Evolutionary conservation across 2,113 vertebrate species (phyloP), one percentile per base, ranked within the genome.

Genomic region (Rhea pennata): DNA sequence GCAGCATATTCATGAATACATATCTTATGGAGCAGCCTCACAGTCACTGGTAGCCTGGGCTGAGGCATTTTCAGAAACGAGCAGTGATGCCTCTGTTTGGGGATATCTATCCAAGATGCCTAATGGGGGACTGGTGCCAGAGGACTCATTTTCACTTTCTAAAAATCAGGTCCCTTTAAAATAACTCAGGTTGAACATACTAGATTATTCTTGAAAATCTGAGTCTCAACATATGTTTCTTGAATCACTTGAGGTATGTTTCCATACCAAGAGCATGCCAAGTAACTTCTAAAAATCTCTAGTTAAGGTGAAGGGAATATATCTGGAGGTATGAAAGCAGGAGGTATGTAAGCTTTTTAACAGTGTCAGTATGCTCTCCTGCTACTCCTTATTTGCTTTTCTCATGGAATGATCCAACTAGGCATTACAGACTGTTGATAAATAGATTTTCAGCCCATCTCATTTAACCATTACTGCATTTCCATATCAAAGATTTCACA

Each of bases 371-470:
- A 58, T 87, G 89, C 94, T 94, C 84, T 96, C 29, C 58, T 95
- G 21, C 84, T 92, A 33, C 87, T 91, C 82, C 54, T 92, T 97
- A 96, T 96, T 97, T 96, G 95, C 93, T 96, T 97, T 96, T 95
- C 96, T 96, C 91, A 93, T 96, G 93, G 84, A 82, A 95, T 0
- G 39, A 91, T 96, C 94, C 96, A 94, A 91, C 75, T 36, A 89
- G 79, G 89, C 75, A 46, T 96, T 96, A 91, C 93, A 88, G 51
- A 5, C 58, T 96, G 96, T 93, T 93, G 92, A 96, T 95, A 96
- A 95, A 95, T 93, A 95, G 91, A 90, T 93, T 94, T 95, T 95
- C 84, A 95, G 78, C 94, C 91, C 36, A 36, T 96, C 89, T 95
- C 56, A 53, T 80, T 95, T 96, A 96, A 95, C 95, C 90, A 96